phyloP scores from a whole-genome alignment of 64 coral and sea anemone species.

The Stichodactyla helianthus region DNA sequence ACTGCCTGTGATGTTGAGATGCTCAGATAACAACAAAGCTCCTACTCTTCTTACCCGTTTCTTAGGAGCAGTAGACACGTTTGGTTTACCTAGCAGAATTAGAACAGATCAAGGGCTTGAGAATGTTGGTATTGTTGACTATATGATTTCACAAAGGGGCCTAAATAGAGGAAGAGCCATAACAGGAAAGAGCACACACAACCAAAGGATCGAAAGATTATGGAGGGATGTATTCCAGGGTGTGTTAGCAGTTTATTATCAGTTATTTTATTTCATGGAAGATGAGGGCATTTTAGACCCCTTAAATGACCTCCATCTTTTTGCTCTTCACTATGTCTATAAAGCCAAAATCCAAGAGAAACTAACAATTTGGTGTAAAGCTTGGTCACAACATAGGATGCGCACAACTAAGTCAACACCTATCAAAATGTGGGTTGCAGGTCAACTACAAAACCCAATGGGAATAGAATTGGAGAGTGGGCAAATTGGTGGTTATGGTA shows the following conservation, averaged over 20 bases:
- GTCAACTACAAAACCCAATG: slow-evolving; percentile 58
- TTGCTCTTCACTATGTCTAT: slow-evolving; percentile 52
- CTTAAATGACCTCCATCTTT: slow-evolving; percentile 33
- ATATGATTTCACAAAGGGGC: slow-evolving; percentile 60
- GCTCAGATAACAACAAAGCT: slow-evolving; percentile 62
- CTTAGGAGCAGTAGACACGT: slow-evolving; percentile 26
- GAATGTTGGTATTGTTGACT: slow-evolving; percentile 60
- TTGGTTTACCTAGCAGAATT: slow-evolving; percentile 62
- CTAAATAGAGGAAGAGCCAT: slow-evolving; percentile 50
- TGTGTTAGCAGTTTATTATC: slow-evolving; percentile 42
- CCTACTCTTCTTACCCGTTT: slow-evolving; percentile 19
- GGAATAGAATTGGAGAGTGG: slow-evolving; percentile 35
- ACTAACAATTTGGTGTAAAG: slow-evolving; percentile 42
- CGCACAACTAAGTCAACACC: slow-evolving; percentile 45
- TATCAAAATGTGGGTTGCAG: slow-evolving; percentile 48
- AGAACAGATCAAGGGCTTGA: slow-evolving; percentile 58
- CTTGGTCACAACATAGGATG: slow-evolving; percentile 58
- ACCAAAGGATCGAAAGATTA: slow-evolving; percentile 41
- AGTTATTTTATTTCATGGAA: slow-evolving; percentile 48
- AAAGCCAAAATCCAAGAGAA: slow-evolving; percentile 60
- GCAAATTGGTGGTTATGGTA: slow-evolving; percentile 24
- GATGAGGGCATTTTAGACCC: slow-evolving; percentile 42
- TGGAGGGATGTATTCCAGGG: slow-evolving; percentile 56
- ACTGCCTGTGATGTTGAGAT: slow-evolving; percentile 50
- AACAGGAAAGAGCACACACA: slow-evolving; percentile 52